Evolutionary conservation across 2,888 invertebrate genomes (phyloP).

Genomic region (Agrenia bidenticulata): DNA sequence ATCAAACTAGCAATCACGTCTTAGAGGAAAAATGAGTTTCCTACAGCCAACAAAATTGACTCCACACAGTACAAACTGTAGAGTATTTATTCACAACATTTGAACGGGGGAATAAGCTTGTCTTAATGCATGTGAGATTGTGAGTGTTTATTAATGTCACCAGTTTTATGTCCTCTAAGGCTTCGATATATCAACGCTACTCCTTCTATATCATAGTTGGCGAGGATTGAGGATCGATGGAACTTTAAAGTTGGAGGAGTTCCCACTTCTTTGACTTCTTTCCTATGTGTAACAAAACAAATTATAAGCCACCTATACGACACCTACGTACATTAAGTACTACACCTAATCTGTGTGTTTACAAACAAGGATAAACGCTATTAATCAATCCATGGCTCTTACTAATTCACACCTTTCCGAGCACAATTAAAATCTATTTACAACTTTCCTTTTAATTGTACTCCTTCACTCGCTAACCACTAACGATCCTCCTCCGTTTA

Average conservation of each 20-base stretch:
- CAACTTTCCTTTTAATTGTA: too few relatives aligned
- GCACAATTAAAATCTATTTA: too few relatives aligned
- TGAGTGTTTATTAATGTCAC: too few relatives aligned
- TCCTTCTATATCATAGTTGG: too few relatives aligned
- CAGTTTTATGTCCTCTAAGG: too few relatives aligned
- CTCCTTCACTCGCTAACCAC: too few relatives aligned
- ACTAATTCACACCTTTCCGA: conserved; percentile 4
- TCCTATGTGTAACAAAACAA: neutral
- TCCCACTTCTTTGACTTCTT: neutral
- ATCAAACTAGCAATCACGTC: conserved; percentile 20
- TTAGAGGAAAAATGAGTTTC: conserved; percentile 14
- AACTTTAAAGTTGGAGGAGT: neutral
- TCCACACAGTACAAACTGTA: neutral
- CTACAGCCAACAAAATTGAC: neutral
- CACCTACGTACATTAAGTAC: neutral
- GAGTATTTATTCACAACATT: too few relatives aligned
- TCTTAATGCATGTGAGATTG: too few relatives aligned
- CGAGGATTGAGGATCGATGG: neutral
- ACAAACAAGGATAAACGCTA: neutral
- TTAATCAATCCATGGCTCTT: conserved; percentile 13
- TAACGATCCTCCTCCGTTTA: too few relatives aligned
- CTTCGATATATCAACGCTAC: neutral
- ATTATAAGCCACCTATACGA: neutral
- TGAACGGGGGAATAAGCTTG: too few relatives aligned
- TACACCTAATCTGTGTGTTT: neutral